Evolutionary conservation across 30 jellyfish, hydroid and myxozoan species (phyloP).

Genomic region (Aurelia sp.): DNA sequence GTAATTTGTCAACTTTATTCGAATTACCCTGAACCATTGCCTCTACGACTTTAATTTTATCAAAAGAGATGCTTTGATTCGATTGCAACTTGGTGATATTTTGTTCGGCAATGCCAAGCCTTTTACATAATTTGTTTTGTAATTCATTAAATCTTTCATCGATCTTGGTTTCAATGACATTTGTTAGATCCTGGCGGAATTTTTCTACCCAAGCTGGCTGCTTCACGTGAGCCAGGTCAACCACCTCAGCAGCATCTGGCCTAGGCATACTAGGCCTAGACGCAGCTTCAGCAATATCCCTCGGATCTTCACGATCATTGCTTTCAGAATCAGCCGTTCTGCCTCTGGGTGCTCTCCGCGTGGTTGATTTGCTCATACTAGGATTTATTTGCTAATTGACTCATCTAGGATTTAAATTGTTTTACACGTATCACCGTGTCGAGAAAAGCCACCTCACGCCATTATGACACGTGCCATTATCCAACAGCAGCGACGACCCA

Average conservation of each 20-base stretch:
- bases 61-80: conserved; percentile 10
- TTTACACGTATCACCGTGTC: too few species aligned
- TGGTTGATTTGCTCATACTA: too few species aligned
- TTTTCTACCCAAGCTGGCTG: conserved; percentile 34
- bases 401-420: too few species aligned
- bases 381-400: too few species aligned
- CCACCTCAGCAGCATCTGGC: neutral
- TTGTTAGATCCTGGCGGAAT: conserved; percentile 16
- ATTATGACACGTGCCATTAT: too few species aligned
- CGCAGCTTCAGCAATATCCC: neutral
- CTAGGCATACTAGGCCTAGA: conserved; percentile 8
- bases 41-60: too few species aligned
- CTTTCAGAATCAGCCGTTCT: too few species aligned
- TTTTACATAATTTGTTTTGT: conserved; percentile 14
- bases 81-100: neutral
- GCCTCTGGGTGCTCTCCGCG: too few species aligned
- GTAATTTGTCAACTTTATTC: too few species aligned
- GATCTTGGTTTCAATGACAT: conserved; percentile 32
- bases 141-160: conserved; percentile 18
- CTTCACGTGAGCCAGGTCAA: neutral
- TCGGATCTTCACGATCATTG: neutral
- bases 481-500: too few species aligned
- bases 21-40: too few species aligned
- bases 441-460: too few species aligned
- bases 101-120: conserved; percentile 27